Evolutionary conservation across 2,113 vertebrate genomes (phyloP).

Genomic region (Pluvialis apricaria): DNA sequence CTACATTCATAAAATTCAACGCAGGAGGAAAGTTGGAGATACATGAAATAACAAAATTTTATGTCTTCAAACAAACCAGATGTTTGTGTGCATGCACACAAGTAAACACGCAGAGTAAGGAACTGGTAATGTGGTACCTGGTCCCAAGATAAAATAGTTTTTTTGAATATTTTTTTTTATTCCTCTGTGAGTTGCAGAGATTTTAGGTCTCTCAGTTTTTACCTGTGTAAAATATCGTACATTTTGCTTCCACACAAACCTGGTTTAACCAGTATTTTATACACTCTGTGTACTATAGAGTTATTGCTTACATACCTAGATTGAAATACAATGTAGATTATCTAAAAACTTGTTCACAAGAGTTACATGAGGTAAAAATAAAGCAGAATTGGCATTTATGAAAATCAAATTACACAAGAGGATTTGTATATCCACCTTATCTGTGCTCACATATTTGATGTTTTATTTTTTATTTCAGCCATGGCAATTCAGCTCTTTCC

Average conservation of each 20-base stretch:
- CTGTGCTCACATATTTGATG: background rate
- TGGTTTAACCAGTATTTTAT: background rate
- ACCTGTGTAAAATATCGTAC: background rate
- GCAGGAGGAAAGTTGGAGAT: background rate
- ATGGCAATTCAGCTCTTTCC: background rate
- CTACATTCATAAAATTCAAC: background rate
- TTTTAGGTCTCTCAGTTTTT: background rate
- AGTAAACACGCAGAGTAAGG: background rate
- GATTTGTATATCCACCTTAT: background rate
- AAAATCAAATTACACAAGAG: background rate
- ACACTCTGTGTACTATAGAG: background rate
- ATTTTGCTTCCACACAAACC: background rate
- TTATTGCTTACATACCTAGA: background rate
- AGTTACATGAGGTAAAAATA: background rate
- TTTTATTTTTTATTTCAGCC: background rate
- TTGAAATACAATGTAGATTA: background rate
- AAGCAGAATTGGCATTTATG: background rate
- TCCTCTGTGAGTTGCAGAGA: background rate
- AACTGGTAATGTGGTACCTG: background rate
- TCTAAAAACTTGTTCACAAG: background rate
- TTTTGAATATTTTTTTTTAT: background rate
- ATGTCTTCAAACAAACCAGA: background rate
- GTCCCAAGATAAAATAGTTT: background rate
- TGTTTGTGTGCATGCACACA: fast-evolving
- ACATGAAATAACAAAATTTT: background rate